Conservation (phyloP, 2,113 vertebrate genomes). For the Proterorhinus semilunaris region DNA sequence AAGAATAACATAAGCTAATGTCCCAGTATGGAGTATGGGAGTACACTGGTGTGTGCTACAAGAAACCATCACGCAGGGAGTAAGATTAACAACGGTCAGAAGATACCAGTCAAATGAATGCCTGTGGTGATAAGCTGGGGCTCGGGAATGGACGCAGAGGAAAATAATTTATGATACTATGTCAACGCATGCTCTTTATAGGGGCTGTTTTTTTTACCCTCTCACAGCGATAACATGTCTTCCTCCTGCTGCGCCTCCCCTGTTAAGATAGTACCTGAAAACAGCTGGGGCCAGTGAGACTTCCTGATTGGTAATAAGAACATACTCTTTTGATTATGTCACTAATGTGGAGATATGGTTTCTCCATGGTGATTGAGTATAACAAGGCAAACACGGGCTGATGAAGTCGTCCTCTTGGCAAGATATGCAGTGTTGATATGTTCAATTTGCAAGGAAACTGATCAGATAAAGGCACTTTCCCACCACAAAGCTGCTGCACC, state of each 20-base stretch:
- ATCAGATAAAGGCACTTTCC: conserved; percentile 28
- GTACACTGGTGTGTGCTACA: background rate
- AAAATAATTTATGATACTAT: conserved; percentile 12
- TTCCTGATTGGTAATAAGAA: conserved; percentile 7
- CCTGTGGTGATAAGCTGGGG: conserved; percentile 19
- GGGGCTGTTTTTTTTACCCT: conserved; percentile 1
- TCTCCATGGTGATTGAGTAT: conserved; percentile 12
- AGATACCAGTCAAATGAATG: conserved; percentile 15
- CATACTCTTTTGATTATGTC: conserved; percentile 26
- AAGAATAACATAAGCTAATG: background rate
- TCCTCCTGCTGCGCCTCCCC: conserved; percentile 20
- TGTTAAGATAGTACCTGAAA: conserved; percentile 38
- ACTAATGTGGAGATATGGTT: background rate
- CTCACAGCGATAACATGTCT: conserved; percentile 3
- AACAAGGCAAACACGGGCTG: conserved; percentile 2
- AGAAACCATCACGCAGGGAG: conserved; percentile 4
- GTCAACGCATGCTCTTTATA: conserved; percentile 8
- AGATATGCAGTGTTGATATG: conserved; percentile 19
- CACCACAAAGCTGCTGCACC: conserved; percentile 27
- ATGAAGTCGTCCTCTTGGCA: conserved; percentile 24
- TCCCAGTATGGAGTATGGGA: background rate
- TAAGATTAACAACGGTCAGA: conserved; percentile 28
- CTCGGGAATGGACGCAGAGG: conserved; percentile 8
- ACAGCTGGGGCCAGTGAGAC: conserved; percentile 30
- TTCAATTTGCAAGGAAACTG: conserved; percentile 20